phyloP scores from a whole-genome alignment of 2,113 vertebrate genomes.

The Corythornis vintsioides region DNA sequence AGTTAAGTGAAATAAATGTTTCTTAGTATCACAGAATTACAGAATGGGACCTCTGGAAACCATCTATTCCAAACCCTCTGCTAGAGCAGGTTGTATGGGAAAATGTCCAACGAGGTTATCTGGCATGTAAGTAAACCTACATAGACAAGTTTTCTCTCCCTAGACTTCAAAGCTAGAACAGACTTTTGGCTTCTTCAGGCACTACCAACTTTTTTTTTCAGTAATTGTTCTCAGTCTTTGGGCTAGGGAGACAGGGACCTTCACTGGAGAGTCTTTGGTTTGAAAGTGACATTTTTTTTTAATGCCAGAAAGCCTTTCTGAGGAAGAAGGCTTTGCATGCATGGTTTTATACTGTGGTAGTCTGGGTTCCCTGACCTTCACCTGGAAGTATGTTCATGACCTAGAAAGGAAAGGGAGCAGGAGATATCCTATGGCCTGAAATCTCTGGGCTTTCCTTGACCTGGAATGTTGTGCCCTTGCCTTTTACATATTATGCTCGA shows the following conservation, averaged over 20 bases:
- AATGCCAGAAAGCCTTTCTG: not conserved
- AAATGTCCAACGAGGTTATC: too few relatives aligned
- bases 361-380: not conserved
- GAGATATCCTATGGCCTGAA: not conserved
- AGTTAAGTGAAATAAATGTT: not conserved
- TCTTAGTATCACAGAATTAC: too few relatives aligned
- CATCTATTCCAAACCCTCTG: too few relatives aligned
- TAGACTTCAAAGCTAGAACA: not conserved
- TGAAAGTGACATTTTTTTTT: not conserved
- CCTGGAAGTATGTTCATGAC: not conserved
- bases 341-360: not conserved
- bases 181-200: not conserved
- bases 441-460: not conserved
- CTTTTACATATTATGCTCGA: fast-evolving
- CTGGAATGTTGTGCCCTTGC: not conserved
- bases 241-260: not conserved
- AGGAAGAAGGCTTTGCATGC: not conserved
- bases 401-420: not conserved
- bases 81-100: too few relatives aligned
- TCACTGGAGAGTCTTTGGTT: not conserved
- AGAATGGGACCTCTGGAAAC: too few relatives aligned
- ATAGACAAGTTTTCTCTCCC: not conserved
- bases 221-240: not conserved
- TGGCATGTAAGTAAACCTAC: too few relatives aligned
- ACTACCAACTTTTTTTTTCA: not conserved